A percentile compares a stretch with the other conserved stretches of the same genome.
phyloP scores from a whole-genome alignment of 2,113 vertebrate genomes.

The Phoxinus phoxinus region DNA sequence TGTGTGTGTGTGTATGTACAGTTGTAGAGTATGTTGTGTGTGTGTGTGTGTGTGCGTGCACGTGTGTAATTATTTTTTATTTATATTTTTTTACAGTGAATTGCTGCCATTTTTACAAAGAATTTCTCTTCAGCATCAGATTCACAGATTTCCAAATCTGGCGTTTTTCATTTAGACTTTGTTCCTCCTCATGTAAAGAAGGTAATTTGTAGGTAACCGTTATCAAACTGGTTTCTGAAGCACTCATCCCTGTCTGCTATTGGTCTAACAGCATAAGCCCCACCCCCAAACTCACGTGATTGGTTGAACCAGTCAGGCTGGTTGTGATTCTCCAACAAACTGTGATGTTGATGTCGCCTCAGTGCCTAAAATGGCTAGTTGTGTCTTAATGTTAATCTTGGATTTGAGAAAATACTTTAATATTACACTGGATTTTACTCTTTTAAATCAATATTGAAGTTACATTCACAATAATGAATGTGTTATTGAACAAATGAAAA shows the following conservation, averaged over 20 bases:
- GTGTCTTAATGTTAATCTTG: neutral
- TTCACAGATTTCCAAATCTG: too few relatives aligned
- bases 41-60: too few relatives aligned
- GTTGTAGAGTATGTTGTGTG: too few relatives aligned
- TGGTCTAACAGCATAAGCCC: neutral
- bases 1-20: too few relatives aligned
- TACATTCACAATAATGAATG: neutral
- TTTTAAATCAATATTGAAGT: constrained; percentile 16
- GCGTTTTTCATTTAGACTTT: too few relatives aligned
- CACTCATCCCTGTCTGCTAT: neutral
- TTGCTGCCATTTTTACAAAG: too few relatives aligned
- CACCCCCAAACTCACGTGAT: neutral
- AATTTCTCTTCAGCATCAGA: too few relatives aligned
- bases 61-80: too few relatives aligned
- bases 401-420: neutral
- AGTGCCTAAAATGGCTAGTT: neutral
- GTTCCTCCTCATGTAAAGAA: too few relatives aligned
- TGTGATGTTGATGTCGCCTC: neutral
- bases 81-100: too few relatives aligned
- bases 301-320: neutral
- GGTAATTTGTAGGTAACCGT: neutral
- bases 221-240: neutral
- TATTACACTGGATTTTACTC: neutral
- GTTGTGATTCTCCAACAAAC: neutral
- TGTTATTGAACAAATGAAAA: constrained; percentile 28